Evolutionary conservation across 2,888 invertebrate genomes (phyloP).

Genomic region (Thecophora atra): DNA sequence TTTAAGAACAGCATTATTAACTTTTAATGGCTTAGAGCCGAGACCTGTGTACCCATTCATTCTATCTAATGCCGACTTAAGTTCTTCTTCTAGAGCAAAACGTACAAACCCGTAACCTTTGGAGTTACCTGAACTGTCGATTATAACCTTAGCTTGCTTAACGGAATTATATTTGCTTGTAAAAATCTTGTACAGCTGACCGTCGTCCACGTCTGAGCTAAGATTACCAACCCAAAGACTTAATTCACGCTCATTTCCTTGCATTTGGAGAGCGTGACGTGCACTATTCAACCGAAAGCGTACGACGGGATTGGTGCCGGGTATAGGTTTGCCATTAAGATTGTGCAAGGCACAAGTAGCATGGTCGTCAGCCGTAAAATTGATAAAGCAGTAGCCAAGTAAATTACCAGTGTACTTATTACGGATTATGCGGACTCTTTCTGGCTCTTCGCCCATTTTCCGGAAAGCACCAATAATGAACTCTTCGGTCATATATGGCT

Average conservation of each 20-base stretch:
- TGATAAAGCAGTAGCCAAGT: conserved; percentile 94
- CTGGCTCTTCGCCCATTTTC: conserved; percentile 89
- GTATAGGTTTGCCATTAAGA: no score
- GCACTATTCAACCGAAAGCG: no score
- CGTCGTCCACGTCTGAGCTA: conserved; percentile 92
- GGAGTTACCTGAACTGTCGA: conserved; percentile 88
- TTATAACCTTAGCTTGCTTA: conserved; percentile 93
- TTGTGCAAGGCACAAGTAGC: conserved; percentile 95
- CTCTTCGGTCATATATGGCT: conserved; percentile 94
- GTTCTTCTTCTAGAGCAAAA: conserved; percentile 93
- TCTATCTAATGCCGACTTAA: conserved; percentile 88
- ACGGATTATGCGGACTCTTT: conserved; percentile 90
- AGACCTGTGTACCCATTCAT: conserved; percentile 94
- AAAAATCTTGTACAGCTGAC: conserved; percentile 89
- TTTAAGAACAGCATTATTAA: conserved; percentile 91
- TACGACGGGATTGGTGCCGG: no score
- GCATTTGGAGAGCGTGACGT: no score
- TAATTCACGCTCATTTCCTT: conserved; percentile 83
- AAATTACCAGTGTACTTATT: conserved; percentile 94
- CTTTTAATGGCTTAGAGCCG: conserved; percentile 88
- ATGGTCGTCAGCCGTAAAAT: conserved; percentile 86
- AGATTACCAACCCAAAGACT: conserved; percentile 97
- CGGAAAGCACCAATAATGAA: conserved; percentile 92
- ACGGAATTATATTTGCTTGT: conserved; percentile 91
- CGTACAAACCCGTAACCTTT: conserved; percentile 96